Base-by-base conservation (phyloP, 2,113 vertebrate genomes). In the Harpagus bidentatus region DNA sequence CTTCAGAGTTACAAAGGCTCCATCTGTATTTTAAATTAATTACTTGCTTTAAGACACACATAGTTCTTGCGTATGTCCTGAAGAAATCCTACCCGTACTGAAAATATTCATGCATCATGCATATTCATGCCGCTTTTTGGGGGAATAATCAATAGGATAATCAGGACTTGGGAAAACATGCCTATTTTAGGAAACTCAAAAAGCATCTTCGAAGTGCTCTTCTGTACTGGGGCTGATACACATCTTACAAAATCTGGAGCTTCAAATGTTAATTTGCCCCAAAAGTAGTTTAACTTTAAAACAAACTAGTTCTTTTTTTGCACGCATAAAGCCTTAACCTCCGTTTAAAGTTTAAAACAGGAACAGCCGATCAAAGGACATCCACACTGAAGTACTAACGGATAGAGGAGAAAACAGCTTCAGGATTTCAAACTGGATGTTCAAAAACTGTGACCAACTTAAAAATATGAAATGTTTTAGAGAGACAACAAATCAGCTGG, bases 381-480 rank as follows among this genome's bases (percentile, higher is more conserved):
- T 29, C 56, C 1, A 1, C 13, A 3, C 0, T 62, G 28, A 59
- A 82, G 28, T 26, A 74, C 29, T n/a, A 89, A 48, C 0, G 6
- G 13, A 48, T 2, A 65, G 55, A 69, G 48, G 8, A 25, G 8
- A 66, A 74, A 63, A 62, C 9, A 7, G 17, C 9, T 79, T 40
- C 11, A 13, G 62, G 38, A 55, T 62, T 89, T 87, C 26, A 58
- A 69, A 50, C 3, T 1, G 3, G 72, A 52, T 0, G 4, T 47
- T 65, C 36, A 48, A 48, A 84, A 94, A 18, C 28, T 13, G 1
- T 15, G 6, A 72, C 21, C 9, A 29, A 66, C 6, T 10, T 38
- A 36, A 71, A 72, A 84, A 65, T 6, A 36, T 1, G 1, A 69
- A 71, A 48, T 69, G 4, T 36, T 82, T 61, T 29, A 36, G 36